A percentile compares a stretch with the other conserved stretches of the same genome.
Conservation (phyloP, 2,113 vertebrate genomes). For the Platysternon megacephalum region DNA sequence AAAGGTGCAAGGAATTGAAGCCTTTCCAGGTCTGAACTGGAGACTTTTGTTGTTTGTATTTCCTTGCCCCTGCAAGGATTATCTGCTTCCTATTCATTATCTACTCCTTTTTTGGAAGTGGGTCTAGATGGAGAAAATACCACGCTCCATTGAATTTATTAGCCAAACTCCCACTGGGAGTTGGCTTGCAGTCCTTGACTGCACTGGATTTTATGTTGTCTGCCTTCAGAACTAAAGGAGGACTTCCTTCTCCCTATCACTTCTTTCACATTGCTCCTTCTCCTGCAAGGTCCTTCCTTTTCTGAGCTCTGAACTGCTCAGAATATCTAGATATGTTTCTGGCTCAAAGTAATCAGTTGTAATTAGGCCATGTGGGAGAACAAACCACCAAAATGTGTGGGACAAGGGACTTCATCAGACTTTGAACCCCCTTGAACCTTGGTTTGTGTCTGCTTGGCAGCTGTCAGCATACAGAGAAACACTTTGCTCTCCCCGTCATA, state of each 20-base stretch:
- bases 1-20: neutral
- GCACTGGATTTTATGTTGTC: neutral
- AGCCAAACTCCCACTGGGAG: neutral
- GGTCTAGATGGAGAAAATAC: neutral
- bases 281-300: neutral
- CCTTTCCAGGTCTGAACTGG: neutral
- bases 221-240: neutral
- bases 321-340: too few relatives aligned
- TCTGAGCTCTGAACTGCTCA: neutral
- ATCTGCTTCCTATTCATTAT: neutral
- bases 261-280: neutral
- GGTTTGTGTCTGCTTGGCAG: neutral
- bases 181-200: neutral
- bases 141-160: neutral
- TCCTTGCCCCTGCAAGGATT: neutral
- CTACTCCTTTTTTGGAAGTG: neutral
- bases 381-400: neutral
- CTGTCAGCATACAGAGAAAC: neutral
- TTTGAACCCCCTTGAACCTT: neutral
- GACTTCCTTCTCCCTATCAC: neutral
- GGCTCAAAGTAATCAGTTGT: too few relatives aligned
- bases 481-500: neutral
- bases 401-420: neutral
- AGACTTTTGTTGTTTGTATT: neutral
- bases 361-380: neutral